Conservation (phyloP, 2,888 invertebrate species). For the Amiota minor region DNA sequence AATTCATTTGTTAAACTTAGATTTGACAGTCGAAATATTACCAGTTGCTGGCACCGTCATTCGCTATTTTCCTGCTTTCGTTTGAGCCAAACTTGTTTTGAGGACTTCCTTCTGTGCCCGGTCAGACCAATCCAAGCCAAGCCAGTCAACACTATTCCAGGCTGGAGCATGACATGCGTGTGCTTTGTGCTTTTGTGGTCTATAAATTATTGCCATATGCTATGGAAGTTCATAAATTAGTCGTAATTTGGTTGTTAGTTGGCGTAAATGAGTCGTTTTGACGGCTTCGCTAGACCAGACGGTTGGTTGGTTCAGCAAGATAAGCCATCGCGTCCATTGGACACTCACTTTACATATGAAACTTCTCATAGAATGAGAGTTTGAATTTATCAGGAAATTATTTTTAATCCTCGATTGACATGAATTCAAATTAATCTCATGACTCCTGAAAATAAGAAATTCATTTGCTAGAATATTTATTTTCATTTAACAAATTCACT, state of each 20-base stretch:
- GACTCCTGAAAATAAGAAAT: not conserved
- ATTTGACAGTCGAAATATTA: constrained; percentile 28
- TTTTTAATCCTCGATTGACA: too few species aligned
- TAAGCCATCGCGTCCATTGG: too few species aligned
- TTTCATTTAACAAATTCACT: too few species aligned
- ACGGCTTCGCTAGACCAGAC: not conserved
- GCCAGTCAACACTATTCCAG: too few species aligned
- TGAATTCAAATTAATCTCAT: not conserved
- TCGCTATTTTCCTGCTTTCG: not conserved
- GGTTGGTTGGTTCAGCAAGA: too few species aligned
- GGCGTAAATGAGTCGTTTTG: constrained; percentile 23
- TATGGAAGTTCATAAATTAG: constrained; percentile 24
- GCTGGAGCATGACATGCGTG: constrained; percentile 16
- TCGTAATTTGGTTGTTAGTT: constrained; percentile 17
- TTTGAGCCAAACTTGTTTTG: not conserved
- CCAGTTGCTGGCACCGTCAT: not conserved
- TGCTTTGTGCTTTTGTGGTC: constrained; percentile 13
- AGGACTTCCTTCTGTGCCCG: too few species aligned
- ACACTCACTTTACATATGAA: too few species aligned
- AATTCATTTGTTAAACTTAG: constrained; percentile 29
- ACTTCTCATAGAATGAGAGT: too few species aligned
- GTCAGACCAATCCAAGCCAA: too few species aligned
- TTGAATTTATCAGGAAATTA: too few species aligned
- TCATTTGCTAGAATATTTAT: not conserved
- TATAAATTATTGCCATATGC: constrained; percentile 24